These are phyloP conservation scores for Crocuta crocuta DNA, from an alignment of 2,113 vertebrate genomes.

Conservation along the genomic window DNA sequence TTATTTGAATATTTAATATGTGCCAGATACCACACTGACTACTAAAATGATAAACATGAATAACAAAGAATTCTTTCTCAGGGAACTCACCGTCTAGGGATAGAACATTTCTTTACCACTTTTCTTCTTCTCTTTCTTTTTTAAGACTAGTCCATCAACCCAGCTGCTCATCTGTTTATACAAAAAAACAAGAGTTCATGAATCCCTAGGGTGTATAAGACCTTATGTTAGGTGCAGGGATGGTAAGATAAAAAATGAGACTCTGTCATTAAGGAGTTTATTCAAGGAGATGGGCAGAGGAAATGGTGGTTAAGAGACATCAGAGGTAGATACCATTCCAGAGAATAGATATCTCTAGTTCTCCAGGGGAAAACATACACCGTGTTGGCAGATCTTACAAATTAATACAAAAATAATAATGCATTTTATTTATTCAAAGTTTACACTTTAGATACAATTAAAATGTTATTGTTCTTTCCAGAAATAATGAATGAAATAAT, in stretches of 20 bases:
- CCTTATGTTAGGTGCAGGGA: neutral
- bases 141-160: neutral
- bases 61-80: neutral
- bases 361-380: neutral
- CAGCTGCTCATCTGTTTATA: neutral
- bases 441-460: neutral
- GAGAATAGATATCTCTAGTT: neutral
- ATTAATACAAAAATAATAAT: neutral
- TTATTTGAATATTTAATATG: conserved; percentile 45
- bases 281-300: neutral
- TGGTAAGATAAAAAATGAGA: neutral
- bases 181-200: neutral
- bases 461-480: conserved; percentile 1
- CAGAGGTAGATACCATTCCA: neutral
- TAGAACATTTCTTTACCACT: neutral
- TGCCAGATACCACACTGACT: neutral
- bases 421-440: conserved; percentile 39
- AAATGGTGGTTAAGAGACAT: neutral
- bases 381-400: neutral
- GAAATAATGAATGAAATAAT: neutral
- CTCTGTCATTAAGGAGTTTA: neutral
- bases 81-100: neutral
- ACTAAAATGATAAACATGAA: conserved; percentile 33
- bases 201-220: neutral
- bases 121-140: neutral